These are phyloP conservation scores for Cydia pomonella DNA, from an alignment of 1,140 invertebrate genomes.

Conservation along the genomic window DNA sequence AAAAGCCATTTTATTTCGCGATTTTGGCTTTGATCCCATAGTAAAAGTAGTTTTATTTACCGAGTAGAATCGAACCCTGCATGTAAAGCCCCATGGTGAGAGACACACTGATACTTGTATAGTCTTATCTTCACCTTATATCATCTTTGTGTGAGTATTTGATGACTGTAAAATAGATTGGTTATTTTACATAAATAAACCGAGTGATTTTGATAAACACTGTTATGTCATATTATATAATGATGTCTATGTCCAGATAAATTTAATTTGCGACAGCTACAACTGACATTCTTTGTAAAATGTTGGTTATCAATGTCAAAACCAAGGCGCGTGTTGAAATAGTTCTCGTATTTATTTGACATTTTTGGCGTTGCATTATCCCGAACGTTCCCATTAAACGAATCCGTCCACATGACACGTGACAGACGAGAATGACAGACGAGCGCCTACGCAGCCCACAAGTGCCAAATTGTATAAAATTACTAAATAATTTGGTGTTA, in stretches of 20 bases:
- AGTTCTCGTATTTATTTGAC: conserved; percentile 23
- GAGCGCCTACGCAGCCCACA: not conserved
- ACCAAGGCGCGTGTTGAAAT: conserved; percentile 8
- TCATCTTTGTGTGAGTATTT: no score
- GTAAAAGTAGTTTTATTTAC: no score
- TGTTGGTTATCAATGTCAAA: not conserved
- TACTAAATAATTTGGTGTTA: conserved; percentile 12
- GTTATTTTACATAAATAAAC: no score
- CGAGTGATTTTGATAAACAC: no score
- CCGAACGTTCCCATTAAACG: not conserved
- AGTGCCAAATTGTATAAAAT: conserved; percentile 22
- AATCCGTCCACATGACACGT: not conserved
- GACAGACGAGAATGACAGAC: conserved; percentile 17
- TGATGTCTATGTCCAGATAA: not conserved
- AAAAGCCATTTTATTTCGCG: no score
- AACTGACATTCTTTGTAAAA: not conserved
- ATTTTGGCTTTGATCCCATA: no score
- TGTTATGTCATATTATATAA: no score
- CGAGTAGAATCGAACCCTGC: no score
- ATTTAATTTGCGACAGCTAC: not conserved
- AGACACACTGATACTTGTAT: no score
- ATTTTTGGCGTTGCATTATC: conserved; percentile 24
- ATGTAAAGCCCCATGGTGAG: no score
- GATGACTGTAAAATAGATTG: no score
- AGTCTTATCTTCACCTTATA: no score